These are phyloP conservation scores for Nothoprocta perdicaria DNA, from an alignment of 2,113 vertebrate species.

Conservation along the genomic window DNA sequence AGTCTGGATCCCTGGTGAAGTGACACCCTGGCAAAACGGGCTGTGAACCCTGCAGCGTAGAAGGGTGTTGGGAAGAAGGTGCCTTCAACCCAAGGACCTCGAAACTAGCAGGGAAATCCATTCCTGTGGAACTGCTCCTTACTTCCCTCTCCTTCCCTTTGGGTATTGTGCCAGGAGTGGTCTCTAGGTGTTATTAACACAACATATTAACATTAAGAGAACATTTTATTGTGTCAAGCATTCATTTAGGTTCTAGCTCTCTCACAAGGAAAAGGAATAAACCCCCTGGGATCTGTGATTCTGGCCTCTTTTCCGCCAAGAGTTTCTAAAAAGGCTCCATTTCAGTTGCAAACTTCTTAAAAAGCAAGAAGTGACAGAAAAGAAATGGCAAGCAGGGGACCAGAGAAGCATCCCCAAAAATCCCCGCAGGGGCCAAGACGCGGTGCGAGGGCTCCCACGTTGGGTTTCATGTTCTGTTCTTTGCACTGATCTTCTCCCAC, in stretches of 20 bases:
- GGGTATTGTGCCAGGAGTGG: neutral
- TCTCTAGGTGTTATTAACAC: neutral
- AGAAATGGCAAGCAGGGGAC: slow-evolving; percentile 26
- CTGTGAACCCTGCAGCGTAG: neutral
- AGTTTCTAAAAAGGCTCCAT: slow-evolving; percentile 9
- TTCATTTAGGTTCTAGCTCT: neutral
- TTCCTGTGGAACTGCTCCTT: fast-evolving
- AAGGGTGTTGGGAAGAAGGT: fast-evolving
- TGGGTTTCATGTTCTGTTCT: slow-evolving; percentile 15
- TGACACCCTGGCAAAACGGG: neutral
- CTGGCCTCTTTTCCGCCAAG: neutral
- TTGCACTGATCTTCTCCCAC: neutral
- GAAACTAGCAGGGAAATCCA: neutral
- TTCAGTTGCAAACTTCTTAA: slow-evolving; percentile 11
- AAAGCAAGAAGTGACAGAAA: neutral
- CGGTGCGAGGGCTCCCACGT: neutral
- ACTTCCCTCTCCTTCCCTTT: neutral
- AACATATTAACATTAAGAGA: no score
- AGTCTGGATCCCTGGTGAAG: neutral
- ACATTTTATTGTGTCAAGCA: neutral
- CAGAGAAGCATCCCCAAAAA: slow-evolving; percentile 56
- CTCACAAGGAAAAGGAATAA: neutral
- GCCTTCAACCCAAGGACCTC: neutral
- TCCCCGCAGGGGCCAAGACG: neutral
- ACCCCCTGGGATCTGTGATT: neutral